Conservation (phyloP, 30 jellyfish, hydroid and myxozoan species). For the Phacellophora camtschatica region DNA sequence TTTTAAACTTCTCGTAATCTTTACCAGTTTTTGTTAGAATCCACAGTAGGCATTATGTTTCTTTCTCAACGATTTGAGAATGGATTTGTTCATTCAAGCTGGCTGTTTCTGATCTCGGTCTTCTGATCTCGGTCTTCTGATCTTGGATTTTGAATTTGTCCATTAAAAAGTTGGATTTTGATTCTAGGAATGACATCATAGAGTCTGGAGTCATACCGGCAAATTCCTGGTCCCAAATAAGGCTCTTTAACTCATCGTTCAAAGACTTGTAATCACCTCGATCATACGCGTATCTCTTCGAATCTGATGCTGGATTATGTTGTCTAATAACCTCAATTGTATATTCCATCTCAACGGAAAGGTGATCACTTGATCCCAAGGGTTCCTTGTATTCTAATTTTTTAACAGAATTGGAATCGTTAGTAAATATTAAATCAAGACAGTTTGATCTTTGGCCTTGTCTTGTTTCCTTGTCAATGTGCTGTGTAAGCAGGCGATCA, state of each 20-base stretch:
- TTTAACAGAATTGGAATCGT: slow-evolving; percentile 4
- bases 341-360: slow-evolving; percentile 3
- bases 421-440: not conserved
- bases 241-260: slow-evolving; percentile 10
- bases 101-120: too few species aligned
- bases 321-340: not conserved
- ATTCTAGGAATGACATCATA: not conserved
- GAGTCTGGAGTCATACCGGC: not conserved
- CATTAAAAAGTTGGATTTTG: slow-evolving; percentile 5
- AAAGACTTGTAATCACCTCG: slow-evolving; percentile 4
- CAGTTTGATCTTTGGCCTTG: slow-evolving; percentile 17
- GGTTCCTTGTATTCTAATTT: slow-evolving; percentile 6
- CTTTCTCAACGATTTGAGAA: too few species aligned
- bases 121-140: too few species aligned
- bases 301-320: not conserved
- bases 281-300: not conserved
- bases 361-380: slow-evolving; percentile 28
- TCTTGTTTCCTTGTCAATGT: too few species aligned
- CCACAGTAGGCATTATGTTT: too few species aligned
- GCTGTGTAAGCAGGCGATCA: too few species aligned
- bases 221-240: slow-evolving; percentile 6
- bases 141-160: too few species aligned
- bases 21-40: too few species aligned
- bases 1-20: too few species aligned
- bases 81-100: too few species aligned